These are phyloP conservation scores for Augiades crinisus DNA, from an alignment of 2,888 invertebrate genomes.

Conservation along the genomic window DNA sequence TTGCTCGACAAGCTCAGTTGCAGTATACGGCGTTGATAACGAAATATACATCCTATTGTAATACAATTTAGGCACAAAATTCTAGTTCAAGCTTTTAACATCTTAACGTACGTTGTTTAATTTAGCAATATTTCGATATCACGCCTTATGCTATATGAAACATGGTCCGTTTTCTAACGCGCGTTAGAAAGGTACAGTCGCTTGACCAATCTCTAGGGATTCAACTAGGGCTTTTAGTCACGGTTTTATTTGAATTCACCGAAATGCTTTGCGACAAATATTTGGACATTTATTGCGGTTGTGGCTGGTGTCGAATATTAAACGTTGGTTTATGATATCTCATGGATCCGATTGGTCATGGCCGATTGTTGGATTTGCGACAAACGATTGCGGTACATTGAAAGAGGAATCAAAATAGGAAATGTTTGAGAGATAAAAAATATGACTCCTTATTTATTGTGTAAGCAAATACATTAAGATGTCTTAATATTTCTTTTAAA, in stretches of 20 bases:
- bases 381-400: conserved; percentile 38
- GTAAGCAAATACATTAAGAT: too few relatives aligned
- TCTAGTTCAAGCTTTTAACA: background rate
- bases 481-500: too few relatives aligned
- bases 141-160: fast-evolving
- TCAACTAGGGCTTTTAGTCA: conserved; percentile 67
- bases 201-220: conserved; percentile 74
- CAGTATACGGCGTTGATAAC: conserved; percentile 38
- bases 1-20: conserved; percentile 25
- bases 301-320: conserved; percentile 72
- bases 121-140: conserved; percentile 18
- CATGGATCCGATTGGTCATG: conserved; percentile 55
- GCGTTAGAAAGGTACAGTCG: conserved; percentile 32
- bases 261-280: conserved; percentile 74
- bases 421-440: too few relatives aligned
- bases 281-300: conserved; percentile 76
- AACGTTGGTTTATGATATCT: conserved; percentile 60
- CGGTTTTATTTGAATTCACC: conserved; percentile 76
- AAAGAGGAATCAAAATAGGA: conserved; percentile 24
- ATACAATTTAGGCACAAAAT: conserved; percentile 5
- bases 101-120: conserved; percentile 30
- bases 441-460: too few relatives aligned
- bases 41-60: conserved; percentile 30
- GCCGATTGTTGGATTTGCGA: conserved; percentile 49
- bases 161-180: conserved; percentile 30